These are phyloP conservation scores for Stigmatopora argus DNA, from an alignment of 2,113 vertebrate genomes.

Conservation along the genomic window DNA sequence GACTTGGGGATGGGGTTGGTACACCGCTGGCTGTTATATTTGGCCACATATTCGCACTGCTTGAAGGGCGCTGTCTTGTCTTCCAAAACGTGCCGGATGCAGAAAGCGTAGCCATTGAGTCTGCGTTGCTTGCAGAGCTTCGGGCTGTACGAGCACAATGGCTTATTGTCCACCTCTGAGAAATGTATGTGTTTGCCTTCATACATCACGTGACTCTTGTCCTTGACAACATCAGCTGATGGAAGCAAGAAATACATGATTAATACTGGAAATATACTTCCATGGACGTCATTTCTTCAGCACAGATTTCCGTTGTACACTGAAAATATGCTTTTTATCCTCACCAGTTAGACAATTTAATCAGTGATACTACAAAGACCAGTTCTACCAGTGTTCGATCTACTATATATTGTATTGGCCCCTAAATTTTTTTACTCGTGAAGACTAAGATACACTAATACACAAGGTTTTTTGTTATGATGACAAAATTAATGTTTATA, in stretches of 20 bases:
- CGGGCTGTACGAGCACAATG: slow-evolving; percentile 99
- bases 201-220: slow-evolving; percentile 99
- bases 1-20: slow-evolving; percentile 99
- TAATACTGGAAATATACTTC: slow-evolving; percentile 6
- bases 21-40: slow-evolving; percentile 99
- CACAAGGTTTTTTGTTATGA: not conserved
- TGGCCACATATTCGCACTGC: slow-evolving; percentile 99
- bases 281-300: not conserved
- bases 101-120: slow-evolving; percentile 99
- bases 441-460: not conserved
- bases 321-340: not conserved
- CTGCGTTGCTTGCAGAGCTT: slow-evolving; percentile 99
- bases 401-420: not conserved
- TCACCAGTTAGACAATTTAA: too few relatives aligned
- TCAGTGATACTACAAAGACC: not conserved
- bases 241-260: slow-evolving; percentile 40
- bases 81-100: slow-evolving; percentile 98
- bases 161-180: slow-evolving; percentile 99
- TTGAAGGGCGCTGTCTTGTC: slow-evolving; percentile 99
- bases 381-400: not conserved
- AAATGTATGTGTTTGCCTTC: slow-evolving; percentile 99
- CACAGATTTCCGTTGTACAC: not conserved
- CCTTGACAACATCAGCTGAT: slow-evolving; percentile 99
- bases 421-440: not conserved
- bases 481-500: not conserved